A percentile compares a stretch with the other conserved stretches of the same genome.
Conservation (phyloP, 2,797 vertebrate genomes). For the Acridotheres tristis region DNA sequence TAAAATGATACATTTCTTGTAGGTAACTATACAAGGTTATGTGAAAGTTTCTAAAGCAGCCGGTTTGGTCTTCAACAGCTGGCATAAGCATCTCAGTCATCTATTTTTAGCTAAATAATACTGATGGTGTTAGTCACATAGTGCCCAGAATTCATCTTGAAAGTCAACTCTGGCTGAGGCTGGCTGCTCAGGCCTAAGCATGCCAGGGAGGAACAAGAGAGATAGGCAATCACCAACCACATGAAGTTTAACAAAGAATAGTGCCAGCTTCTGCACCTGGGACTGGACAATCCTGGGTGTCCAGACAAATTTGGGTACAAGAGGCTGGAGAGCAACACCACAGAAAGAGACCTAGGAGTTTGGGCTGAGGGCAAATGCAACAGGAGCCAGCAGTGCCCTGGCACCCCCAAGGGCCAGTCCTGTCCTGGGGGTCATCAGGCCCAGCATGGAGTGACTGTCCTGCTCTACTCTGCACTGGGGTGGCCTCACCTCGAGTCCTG, state of each 20-base stretch:
- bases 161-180: neutral
- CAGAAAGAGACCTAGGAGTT: neutral
- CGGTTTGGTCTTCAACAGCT: neutral
- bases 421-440: neutral
- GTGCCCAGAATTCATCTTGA: neutral
- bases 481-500: neutral
- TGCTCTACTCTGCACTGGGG: neutral
- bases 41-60: neutral
- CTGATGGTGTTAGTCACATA: neutral
- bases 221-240: neutral
- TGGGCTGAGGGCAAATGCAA: neutral
- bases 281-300: neutral
- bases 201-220: neutral
- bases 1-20: neutral
- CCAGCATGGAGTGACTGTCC: neutral
- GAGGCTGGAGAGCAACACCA: neutral
- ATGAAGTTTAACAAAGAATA: neutral
- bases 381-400: neutral
- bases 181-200: neutral
- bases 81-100: neutral
- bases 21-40: neutral
- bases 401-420: neutral
- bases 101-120: neutral
- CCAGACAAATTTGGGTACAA: rapidly evolving
- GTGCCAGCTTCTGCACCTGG: neutral